Conservation (phyloP, 2,888 invertebrate species). For the Nomada ferruginata region DNA sequence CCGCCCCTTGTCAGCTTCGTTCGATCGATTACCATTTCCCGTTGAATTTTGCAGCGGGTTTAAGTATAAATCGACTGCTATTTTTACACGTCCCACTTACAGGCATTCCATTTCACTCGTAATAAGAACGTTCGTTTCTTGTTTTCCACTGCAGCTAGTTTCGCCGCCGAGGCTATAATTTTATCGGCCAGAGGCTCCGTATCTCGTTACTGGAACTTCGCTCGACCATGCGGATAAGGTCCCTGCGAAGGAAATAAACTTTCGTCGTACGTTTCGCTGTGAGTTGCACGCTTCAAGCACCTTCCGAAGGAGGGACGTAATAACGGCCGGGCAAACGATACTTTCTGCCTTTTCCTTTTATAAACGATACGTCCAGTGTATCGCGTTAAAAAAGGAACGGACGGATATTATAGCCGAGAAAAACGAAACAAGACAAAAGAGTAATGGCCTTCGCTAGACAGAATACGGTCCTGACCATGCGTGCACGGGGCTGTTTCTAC, state of each 20-base stretch:
- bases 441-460: constrained; percentile 62
- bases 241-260: not conserved
- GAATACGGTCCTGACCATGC: constrained; percentile 70
- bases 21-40: constrained; percentile 61
- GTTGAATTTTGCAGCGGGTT: constrained; percentile 60
- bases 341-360: constrained; percentile 6
- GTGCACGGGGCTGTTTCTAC: constrained; percentile 66
- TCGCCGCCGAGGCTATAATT: not conserved
- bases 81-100: constrained; percentile 31
- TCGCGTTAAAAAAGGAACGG: constrained; percentile 42
- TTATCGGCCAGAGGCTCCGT: not conserved
- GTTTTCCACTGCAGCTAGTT: not conserved
- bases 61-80: constrained; percentile 33
- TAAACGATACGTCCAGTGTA: constrained; percentile 44
- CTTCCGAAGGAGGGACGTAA: not conserved
- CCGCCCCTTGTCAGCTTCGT: constrained; percentile 53
- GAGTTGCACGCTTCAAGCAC: not conserved
- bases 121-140: not conserved
- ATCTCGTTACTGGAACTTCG: not conserved
- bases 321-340: constrained; percentile 25
- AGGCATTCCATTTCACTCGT: not conserved
- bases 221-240: not conserved
- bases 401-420: constrained; percentile 41
- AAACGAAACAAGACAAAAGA: constrained; percentile 56
- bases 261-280: constrained; percentile 3